These are phyloP conservation scores for Myiotriccus ornatus DNA, from an alignment of 2,797 vertebrate genomes.

Conservation along the genomic window DNA sequence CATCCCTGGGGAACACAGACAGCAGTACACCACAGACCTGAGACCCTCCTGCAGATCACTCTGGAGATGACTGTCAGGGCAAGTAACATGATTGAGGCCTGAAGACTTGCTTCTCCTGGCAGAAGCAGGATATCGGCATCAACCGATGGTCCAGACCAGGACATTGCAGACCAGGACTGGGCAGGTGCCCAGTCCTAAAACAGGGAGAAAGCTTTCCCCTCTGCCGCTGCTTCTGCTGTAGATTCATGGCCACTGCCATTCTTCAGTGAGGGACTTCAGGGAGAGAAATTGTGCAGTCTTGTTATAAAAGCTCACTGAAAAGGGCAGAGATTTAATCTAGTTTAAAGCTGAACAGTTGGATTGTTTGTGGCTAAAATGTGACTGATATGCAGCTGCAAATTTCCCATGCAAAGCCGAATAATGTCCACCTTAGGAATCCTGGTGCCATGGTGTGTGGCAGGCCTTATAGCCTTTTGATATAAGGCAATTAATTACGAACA, in stretches of 20 bases:
- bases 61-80: not conserved
- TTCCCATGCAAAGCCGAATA: not conserved
- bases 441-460: not conserved
- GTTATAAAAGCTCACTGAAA: not conserved
- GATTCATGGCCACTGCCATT: accelerated
- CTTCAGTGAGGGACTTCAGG: not conserved
- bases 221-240: not conserved
- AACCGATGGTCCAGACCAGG: accelerated
- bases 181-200: accelerated
- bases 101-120: not conserved
- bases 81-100: accelerated
- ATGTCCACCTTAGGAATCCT: not conserved
- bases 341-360: not conserved
- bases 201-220: accelerated
- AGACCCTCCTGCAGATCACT: accelerated
- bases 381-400: not conserved
- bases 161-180: accelerated
- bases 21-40: not conserved
- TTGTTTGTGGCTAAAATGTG: not conserved
- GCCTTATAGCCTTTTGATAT: not conserved
- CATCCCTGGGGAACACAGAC: accelerated
- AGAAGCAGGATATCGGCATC: not conserved
- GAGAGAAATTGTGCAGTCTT: not conserved
- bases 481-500: not conserved
- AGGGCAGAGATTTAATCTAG: not conserved